Conservation (phyloP, 1,140 invertebrate genomes). For the Drosophila biarmipes region DNA sequence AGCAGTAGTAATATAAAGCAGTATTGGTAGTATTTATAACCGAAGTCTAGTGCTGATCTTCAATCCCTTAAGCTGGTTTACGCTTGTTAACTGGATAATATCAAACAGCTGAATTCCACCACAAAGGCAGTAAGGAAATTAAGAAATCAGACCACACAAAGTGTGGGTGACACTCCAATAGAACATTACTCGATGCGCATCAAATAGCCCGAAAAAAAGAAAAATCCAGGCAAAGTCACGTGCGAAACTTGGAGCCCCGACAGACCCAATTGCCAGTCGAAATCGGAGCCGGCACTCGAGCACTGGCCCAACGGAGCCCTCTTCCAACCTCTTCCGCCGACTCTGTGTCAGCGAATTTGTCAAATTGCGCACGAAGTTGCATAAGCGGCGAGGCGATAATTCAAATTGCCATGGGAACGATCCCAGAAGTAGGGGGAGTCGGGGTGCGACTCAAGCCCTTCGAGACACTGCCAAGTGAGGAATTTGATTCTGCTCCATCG, state of each 20-base stretch:
- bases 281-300: constrained; percentile 29
- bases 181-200: background rate
- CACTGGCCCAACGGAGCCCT: background rate
- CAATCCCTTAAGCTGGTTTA: too few relatives aligned
- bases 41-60: too few relatives aligned
- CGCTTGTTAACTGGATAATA: too few relatives aligned
- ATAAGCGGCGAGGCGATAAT: constrained; percentile 33
- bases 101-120: too few relatives aligned
- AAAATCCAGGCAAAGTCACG: constrained; percentile 47
- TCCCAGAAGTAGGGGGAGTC: background rate
- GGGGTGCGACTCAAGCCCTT: background rate
- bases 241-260: constrained; percentile 29
- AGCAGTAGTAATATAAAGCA: too few relatives aligned
- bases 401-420: constrained; percentile 17
- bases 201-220: background rate
- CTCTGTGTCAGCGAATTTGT: constrained; percentile 41
- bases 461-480: too few relatives aligned
- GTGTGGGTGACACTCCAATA: background rate
- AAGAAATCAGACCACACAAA: background rate
- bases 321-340: background rate
- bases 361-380: constrained; percentile 64
- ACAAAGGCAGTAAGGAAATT: too few relatives aligned
- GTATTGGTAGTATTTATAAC: too few relatives aligned
- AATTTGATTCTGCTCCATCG: too few relatives aligned
- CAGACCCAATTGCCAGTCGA: constrained; percentile 20